Evolutionary conservation across 2,888 invertebrate genomes (phyloP).

Genomic region (Diploptera punctata): DNA sequence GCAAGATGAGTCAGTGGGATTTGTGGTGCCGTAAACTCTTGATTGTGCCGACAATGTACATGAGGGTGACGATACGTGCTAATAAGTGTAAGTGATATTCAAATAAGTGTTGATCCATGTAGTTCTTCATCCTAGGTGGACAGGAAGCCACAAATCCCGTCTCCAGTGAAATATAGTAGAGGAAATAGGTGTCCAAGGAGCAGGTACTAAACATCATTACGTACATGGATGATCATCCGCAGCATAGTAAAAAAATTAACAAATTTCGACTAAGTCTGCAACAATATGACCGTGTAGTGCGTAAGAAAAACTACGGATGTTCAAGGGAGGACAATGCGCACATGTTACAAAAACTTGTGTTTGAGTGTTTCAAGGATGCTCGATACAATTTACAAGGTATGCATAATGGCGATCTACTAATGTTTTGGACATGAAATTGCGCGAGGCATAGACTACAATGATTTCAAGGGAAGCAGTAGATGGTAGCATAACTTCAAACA

Average conservation of each 20-base stretch:
- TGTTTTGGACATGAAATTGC: not conserved
- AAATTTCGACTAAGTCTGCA: not conserved
- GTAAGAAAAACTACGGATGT: conserved; percentile 10
- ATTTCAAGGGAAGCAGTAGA: not conserved
- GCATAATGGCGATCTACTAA: not conserved
- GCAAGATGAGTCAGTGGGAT: not conserved
- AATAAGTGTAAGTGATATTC: not conserved
- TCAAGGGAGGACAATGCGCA: conserved; percentile 5
- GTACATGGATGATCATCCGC: too few relatives aligned
- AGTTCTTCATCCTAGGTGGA: not conserved
- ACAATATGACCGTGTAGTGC: too few relatives aligned
- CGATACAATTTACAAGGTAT: not conserved
- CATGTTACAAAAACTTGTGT: conserved; percentile 9
- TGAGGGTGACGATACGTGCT: not conserved
- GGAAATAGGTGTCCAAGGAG: not conserved
- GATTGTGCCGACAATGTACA: not conserved
- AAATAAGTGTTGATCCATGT: not conserved
- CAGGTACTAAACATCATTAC: too few relatives aligned
- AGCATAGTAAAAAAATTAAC: not conserved
- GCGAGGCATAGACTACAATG: too few relatives aligned
- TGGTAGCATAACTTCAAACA: not conserved
- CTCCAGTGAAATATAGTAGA: too few relatives aligned
- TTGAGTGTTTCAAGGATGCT: not conserved
- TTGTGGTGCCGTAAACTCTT: not conserved
- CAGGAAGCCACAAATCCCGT: too few relatives aligned